phyloP scores from a whole-genome alignment of 2,888 invertebrate species.

The Alviniconcha strummeri region DNA sequence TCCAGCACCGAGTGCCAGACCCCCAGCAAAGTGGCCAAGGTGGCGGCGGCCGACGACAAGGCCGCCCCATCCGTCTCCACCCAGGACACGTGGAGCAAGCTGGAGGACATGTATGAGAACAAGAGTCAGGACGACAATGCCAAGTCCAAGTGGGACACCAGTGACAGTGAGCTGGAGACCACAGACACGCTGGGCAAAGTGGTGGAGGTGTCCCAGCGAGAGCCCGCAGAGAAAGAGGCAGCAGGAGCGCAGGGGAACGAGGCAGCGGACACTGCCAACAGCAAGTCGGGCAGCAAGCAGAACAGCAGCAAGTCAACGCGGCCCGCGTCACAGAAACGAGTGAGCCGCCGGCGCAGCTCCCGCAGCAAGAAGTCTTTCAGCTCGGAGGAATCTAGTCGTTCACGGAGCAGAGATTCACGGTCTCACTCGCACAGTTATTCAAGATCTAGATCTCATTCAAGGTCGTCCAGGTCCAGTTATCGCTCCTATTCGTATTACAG shows the following conservation, averaged over 20 bases:
- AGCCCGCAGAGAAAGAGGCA: constrained; percentile 38
- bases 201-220: constrained; percentile 21
- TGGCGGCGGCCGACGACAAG: constrained; percentile 39
- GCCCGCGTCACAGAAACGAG: not conserved
- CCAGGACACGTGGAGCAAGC: constrained; percentile 65
- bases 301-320: not conserved
- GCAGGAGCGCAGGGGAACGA: constrained; percentile 40
- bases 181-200: constrained; percentile 30
- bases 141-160: constrained; percentile 68
- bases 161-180: constrained; percentile 60
- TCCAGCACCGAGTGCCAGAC: constrained; percentile 44
- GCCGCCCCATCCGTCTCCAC: constrained; percentile 34
- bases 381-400: constrained; percentile 50
- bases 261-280: constrained; percentile 37
- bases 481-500: constrained; percentile 52
- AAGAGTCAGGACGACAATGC: constrained; percentile 49
- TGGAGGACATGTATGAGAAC: constrained; percentile 58
- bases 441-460: constrained; percentile 47
- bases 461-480: constrained; percentile 46
- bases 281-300: not conserved
- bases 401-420: constrained; percentile 46
- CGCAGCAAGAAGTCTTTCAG: constrained; percentile 47
- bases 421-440: constrained; percentile 54
- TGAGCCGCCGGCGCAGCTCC: constrained; percentile 28
- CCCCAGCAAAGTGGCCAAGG: constrained; percentile 37